Evolutionary conservation across 2,113 vertebrate genomes (phyloP), one percentile per base, ranked within the genome.

Genomic region (Gymnarchus niloticus): DNA sequence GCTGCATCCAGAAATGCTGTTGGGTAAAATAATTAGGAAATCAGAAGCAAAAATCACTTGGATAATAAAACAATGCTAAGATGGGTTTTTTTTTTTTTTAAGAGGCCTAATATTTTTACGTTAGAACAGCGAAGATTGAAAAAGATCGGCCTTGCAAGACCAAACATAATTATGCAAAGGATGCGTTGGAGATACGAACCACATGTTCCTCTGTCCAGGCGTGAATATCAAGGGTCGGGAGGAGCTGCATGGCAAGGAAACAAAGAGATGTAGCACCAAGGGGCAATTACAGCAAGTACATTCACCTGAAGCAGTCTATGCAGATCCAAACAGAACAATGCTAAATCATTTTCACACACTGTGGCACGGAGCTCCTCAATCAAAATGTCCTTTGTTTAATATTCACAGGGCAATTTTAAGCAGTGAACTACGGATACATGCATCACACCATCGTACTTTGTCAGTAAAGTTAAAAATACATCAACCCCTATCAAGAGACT

Each of bases 121-220:
- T 48, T 10, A 17, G 8, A 21, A 10, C 19, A 12, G 21, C 23
- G 23, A 77, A 44, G 17, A 86, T 61, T 28, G n/a, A 46, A 0
- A 19, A 9, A 65, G 0, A 0, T n/a, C 28, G 80, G 48, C 44
- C 49, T 19, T 81, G 80, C 48, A 81, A n/a, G n/a, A 48, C 49
- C 23, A 44, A 2, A 83, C 8, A 19, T 65, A 77, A 86, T 73
- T 23, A 2, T 56, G 56, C 56, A 56, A 48, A 80, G 6, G 86
- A 73, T 1, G 1, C 88, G 86, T 83, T n/a, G 88, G 51, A 90
- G 84, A 88, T 83, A 94, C 98, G 96, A 92, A 99, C 98, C 97
- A 99, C 98, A 84, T 99, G 96, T 82, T 98, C 97, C 90, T 99
- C 97, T 0, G 96, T 97, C 98, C 98, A 99, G 0, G 96, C 91